Evolutionary conservation across 2,888 invertebrate species (phyloP).

Genomic region (Hirtodrosophila cameraria): DNA sequence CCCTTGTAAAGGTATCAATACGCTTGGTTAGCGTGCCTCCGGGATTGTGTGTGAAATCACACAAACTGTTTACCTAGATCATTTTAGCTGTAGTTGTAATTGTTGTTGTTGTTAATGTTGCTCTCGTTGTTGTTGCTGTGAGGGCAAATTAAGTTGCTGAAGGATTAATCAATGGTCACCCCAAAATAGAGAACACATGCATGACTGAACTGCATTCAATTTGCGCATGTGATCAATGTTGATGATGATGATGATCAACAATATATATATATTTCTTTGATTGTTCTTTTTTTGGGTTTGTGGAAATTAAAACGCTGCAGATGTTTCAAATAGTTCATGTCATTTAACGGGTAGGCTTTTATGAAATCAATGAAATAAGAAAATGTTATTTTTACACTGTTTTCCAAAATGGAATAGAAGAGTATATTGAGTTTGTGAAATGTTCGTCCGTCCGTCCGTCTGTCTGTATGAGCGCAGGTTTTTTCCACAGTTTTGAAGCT

Average conservation of each 20-base stretch:
- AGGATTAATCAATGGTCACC: slow-evolving; percentile 51
- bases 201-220: slow-evolving; percentile 57
- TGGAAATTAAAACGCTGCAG: slow-evolving; percentile 49
- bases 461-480: too few relatives aligned
- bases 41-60: slow-evolving; percentile 43
- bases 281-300: slow-evolving; percentile 42
- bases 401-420: too few relatives aligned
- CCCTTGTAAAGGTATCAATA: slow-evolving; percentile 48
- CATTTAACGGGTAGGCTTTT: slow-evolving; percentile 46
- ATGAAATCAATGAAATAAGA: slow-evolving; percentile 32
- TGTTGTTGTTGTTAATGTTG: too few relatives aligned
- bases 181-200: slow-evolving; percentile 50
- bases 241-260: slow-evolving; percentile 35
- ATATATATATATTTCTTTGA: slow-evolving; percentile 16
- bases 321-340: slow-evolving; percentile 47
- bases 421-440: too few relatives aligned
- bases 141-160: slow-evolving; percentile 54
- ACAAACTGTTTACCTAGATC: slow-evolving; percentile 59
- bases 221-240: slow-evolving; percentile 58
- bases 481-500: too few relatives aligned
- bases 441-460: too few relatives aligned
- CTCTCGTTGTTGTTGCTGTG: slow-evolving; percentile 21
- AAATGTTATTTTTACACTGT: neutral
- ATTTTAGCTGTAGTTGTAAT: slow-evolving; percentile 36
- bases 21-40: neutral